Evolutionary conservation across 2,888 invertebrate species (phyloP), one percentile per base, ranked within the genome.

Genomic region (Bellardia bayeri): DNA sequence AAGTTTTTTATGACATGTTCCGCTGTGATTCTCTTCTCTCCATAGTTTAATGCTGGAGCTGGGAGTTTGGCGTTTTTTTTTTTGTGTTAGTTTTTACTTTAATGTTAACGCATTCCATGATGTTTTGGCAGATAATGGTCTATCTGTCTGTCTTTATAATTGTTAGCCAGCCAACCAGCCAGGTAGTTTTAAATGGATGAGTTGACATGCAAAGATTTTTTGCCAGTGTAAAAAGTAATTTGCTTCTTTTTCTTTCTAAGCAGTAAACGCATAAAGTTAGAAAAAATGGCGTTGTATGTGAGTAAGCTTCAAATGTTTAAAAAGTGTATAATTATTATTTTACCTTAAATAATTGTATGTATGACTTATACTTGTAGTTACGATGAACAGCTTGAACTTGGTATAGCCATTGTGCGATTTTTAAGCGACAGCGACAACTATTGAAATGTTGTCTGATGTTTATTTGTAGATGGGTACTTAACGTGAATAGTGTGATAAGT

Each of bases 121-220:
- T 68, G 42, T 72, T 80, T 78, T 37, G 54, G 54, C 66, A 66
- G 23, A 68, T 33, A 23, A 82, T 30, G 33, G 51, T 54, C 51
- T 82, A 40, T 40, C 11, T 33, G 61, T 72, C n/a, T 56, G 6
- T 56, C 42, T 42, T 33, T 37, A 23, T 64, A 66, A 30, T 68
- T 5, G 40, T 82, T 42, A 71, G 13, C 9, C 45, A 33, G 5
- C 13, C 45, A 51, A 64, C 45, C 54, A 81, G 16, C n/a, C 58
- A 54, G 54, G 23, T 61, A 23, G 9, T 23, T 56, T 81, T 63
- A 9, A 51, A 51, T 51, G 37, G 30, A 58, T 58, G 3, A 78
- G 87, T 87, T 87, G 87, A 85, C 87, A 87, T 87, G 87, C 87
- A 82, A 87, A 85, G 87, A 85, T 45, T 45, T 45, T 45, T 63